Conservation (phyloP, 2,113 vertebrate species). For the Pollimyrus isidori region DNA sequence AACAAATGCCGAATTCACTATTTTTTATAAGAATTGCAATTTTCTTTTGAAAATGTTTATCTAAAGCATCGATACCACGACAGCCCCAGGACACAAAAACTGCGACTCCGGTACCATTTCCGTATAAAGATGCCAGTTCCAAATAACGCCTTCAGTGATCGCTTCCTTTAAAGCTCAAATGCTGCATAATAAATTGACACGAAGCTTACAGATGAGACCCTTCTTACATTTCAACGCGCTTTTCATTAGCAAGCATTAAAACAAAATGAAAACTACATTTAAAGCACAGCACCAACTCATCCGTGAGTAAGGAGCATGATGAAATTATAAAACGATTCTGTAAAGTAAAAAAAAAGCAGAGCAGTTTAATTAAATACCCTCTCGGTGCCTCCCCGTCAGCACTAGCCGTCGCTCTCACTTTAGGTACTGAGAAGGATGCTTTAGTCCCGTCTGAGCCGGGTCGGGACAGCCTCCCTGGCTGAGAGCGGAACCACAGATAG, state of each 20-base stretch:
- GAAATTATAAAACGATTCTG: neutral
- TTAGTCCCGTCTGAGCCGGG: neutral
- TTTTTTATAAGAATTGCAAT: neutral
- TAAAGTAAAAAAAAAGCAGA: neutral
- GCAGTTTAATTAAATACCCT: constrained; percentile 17
- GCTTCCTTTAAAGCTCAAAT: neutral
- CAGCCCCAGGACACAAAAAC: neutral
- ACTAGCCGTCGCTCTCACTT: constrained; percentile 18
- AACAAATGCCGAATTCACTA: neutral
- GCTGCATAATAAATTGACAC: neutral
- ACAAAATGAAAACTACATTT: neutral
- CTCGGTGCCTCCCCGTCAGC: constrained; percentile 12
- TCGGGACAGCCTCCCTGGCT: neutral
- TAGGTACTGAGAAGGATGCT: constrained; percentile 14
- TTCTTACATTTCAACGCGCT: neutral
- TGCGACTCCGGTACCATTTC: neutral
- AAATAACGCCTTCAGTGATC: neutral
- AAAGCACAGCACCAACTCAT: neutral
- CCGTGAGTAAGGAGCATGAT: neutral
- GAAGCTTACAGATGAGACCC: neutral
- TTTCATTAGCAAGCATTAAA: neutral
- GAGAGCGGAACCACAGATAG: neutral
- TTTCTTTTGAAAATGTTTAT: neutral
- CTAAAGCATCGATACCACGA: neutral
- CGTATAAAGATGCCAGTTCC: neutral